phyloP scores from a whole-genome alignment of 2,797 vertebrate species.

The Phrynocephalus vlangalii region DNA sequence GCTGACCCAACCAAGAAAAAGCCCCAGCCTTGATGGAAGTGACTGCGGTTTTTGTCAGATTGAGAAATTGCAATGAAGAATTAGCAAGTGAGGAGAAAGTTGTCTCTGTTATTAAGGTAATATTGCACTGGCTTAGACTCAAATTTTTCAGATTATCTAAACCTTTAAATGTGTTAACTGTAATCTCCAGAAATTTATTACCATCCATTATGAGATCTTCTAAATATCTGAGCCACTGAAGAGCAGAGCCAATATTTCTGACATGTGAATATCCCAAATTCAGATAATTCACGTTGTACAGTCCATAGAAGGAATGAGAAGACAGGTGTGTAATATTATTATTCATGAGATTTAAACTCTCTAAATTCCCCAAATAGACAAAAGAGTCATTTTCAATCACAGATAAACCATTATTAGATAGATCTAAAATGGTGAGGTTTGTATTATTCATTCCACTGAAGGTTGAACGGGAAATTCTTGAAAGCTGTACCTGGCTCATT shows the following conservation, averaged over 20 bases:
- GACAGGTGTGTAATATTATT: slow-evolving; percentile 83
- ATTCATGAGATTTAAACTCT: slow-evolving; percentile 80
- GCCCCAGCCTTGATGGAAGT: slow-evolving; percentile 75
- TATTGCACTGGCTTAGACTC: slow-evolving; percentile 81
- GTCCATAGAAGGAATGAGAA: slow-evolving; percentile 82
- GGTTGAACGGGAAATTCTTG: slow-evolving; percentile 72
- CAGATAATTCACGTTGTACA: slow-evolving; percentile 82
- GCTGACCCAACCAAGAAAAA: slow-evolving; percentile 84
- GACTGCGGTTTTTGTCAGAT: slow-evolving; percentile 85
- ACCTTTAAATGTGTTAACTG: slow-evolving; percentile 84
- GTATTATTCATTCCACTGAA: slow-evolving; percentile 84
- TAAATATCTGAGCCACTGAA: slow-evolving; percentile 81
- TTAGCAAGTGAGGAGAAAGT: slow-evolving; percentile 86
- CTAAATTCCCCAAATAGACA: slow-evolving; percentile 82
- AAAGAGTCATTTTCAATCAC: slow-evolving; percentile 83
- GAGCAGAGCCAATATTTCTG: slow-evolving; percentile 86
- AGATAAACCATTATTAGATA: slow-evolving; percentile 83
- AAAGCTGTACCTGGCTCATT: slow-evolving; percentile 79
- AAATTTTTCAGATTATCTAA: slow-evolving; percentile 83
- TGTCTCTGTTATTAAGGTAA: slow-evolving; percentile 78
- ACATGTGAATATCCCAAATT: slow-evolving; percentile 81
- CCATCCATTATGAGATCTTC: slow-evolving; percentile 84
- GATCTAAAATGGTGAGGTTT: slow-evolving; percentile 85
- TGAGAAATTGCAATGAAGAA: slow-evolving; percentile 85
- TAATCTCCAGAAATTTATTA: slow-evolving; percentile 78